Evolutionary conservation across 2,797 vertebrate genomes (phyloP).

Genomic region (Sebastes minor): DNA sequence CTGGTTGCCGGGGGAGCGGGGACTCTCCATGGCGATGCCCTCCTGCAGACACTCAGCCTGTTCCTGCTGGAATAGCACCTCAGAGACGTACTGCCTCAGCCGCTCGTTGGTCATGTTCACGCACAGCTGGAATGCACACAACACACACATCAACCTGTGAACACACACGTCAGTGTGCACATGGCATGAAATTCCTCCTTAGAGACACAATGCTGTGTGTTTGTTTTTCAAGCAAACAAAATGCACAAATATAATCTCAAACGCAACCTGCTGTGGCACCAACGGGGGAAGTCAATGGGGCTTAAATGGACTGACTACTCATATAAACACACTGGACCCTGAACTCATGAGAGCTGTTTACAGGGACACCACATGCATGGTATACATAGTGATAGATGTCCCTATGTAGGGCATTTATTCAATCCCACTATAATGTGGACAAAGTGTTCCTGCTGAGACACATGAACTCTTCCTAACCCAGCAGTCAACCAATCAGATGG

Average conservation of each 20-base stretch:
- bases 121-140: constrained; percentile 86
- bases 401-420: not conserved
- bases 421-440: constrained; percentile 2
- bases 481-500: constrained; percentile 18
- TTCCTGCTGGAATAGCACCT: constrained; percentile 94
- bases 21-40: constrained; percentile 92
- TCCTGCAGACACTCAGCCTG: constrained; percentile 94
- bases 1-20: constrained; percentile 85
- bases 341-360: constrained; percentile 7
- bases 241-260: constrained; percentile 18
- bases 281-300: constrained; percentile 26
- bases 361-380: constrained; percentile 1
- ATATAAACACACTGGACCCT: constrained; percentile 3
- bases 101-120: constrained; percentile 98
- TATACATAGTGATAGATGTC: not conserved
- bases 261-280: constrained; percentile 27
- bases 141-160: constrained; percentile 28
- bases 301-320: constrained; percentile 34
- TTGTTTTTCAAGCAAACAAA: constrained; percentile 42
- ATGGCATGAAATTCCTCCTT: constrained; percentile 18
- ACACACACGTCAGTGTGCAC: constrained; percentile 27
- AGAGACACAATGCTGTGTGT: constrained; percentile 27
- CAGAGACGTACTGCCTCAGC: constrained; percentile 90
- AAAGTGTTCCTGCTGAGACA: constrained; percentile 22
- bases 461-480: constrained; percentile 41